A percentile compares a stretch with the other conserved stretches of the same genome.
Conservation (phyloP, 1,140 invertebrate genomes). For the Adoxophyes honmai region DNA sequence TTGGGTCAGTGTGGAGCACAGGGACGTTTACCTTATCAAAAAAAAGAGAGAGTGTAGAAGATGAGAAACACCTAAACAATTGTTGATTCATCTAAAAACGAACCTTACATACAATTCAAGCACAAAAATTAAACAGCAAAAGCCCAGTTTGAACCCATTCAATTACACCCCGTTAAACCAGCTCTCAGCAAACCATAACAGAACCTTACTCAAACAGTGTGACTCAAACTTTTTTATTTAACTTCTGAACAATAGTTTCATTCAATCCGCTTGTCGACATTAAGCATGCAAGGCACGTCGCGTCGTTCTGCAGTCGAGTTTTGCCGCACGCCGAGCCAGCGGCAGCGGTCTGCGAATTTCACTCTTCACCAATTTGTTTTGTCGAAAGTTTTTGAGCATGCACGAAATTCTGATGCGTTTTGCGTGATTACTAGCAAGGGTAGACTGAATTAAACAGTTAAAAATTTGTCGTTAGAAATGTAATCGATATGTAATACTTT, state of each 20-base stretch:
- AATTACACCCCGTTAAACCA: background rate
- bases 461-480: too few species aligned
- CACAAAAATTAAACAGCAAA: background rate
- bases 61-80: too few species aligned
- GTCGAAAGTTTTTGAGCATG: background rate
- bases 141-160: background rate
- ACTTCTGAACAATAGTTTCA: conserved; percentile 60
- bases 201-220: conserved; percentile 3
- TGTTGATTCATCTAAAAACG: background rate
- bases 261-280: conserved; percentile 53
- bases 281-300: conserved; percentile 55
- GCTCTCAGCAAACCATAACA: background rate
- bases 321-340: conserved; percentile 24
- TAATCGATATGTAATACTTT: too few species aligned
- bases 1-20: too few species aligned
- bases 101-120: background rate
- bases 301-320: conserved; percentile 42
- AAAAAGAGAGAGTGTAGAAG: too few species aligned
- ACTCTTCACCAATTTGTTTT: conserved; percentile 10
- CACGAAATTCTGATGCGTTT: background rate
- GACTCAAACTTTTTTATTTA: conserved; percentile 49
- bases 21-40: too few species aligned
- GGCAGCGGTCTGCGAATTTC: conserved; percentile 21
- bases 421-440: too few species aligned
- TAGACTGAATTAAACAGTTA: too few species aligned